Evolutionary conservation across 1,140 invertebrate species (phyloP).

Genomic region (Meloidogyne chitwoodi): DNA sequence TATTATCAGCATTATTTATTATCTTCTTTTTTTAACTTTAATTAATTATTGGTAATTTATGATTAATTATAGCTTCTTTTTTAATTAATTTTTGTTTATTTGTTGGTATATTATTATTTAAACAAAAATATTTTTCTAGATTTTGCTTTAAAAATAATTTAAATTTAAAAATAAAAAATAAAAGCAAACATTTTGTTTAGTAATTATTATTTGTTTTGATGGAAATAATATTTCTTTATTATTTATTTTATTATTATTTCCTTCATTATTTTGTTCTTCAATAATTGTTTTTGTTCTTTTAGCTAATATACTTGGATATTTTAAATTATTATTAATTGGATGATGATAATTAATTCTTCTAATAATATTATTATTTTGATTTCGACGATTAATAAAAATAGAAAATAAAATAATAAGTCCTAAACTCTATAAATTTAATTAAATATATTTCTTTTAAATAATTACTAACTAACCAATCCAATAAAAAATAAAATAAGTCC

Average conservation of each 20-base stretch:
- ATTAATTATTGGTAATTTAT: too few species aligned
- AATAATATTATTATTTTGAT: not conserved
- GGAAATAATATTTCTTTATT: too few species aligned
- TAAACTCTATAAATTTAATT: not conserved
- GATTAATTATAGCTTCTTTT: too few species aligned
- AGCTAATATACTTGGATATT: not conserved
- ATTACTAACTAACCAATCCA: not conserved
- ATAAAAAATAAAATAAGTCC: constrained; percentile 2
- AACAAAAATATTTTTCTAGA: too few species aligned
- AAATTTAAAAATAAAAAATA: too few species aligned
- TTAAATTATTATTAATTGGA: not conserved
- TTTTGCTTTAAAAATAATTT: too few species aligned
- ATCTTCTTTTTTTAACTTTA: too few species aligned
- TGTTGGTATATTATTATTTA: too few species aligned
- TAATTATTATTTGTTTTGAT: not conserved
- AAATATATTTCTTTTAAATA: not conserved
- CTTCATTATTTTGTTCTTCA: not conserved
- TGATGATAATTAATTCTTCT: not conserved
- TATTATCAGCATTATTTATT: too few species aligned
- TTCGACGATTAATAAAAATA: not conserved
- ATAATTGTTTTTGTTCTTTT: not conserved
- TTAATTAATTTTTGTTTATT: too few species aligned
- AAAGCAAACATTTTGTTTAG: not conserved
- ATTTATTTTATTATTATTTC: too few species aligned
- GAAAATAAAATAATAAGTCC: not conserved